Evolutionary conservation across 2,888 invertebrate species (phyloP).

Genomic region (Pterobdella sp.): DNA sequence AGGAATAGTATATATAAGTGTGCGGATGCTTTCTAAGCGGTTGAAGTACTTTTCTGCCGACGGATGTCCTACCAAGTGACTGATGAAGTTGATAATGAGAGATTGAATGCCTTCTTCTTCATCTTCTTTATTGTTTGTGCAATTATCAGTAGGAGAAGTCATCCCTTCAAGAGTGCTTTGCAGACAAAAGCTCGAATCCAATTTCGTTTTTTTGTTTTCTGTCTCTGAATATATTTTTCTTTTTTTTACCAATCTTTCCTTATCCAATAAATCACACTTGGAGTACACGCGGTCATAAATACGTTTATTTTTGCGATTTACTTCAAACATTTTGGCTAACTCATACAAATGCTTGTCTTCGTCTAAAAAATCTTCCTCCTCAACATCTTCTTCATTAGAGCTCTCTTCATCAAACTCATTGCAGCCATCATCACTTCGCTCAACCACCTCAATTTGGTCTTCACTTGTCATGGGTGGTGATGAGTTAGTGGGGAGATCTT

Average conservation of each 20-base stretch:
- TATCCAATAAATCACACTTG: neutral
- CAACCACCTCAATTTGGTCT: neutral
- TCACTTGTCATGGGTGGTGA: neutral
- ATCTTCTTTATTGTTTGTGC: neutral
- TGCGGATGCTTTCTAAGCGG: slow-evolving; percentile 11
- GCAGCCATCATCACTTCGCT: no score
- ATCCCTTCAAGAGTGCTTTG: neutral
- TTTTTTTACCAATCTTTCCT: neutral
- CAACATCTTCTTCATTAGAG: neutral
- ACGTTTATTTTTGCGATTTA: neutral
- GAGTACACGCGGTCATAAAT: neutral
- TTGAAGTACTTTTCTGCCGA: neutral
- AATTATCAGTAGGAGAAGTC: neutral
- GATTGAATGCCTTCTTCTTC: neutral
- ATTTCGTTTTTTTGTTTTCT: neutral
- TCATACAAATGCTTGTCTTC: slow-evolving; percentile 3
- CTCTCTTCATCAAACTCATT: neutral
- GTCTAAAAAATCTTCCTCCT: neutral
- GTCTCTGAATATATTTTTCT: neutral
- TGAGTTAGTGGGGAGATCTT: no score
- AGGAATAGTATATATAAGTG: neutral
- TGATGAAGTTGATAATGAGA: neutral
- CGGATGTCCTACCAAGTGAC: neutral
- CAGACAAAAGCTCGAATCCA: slow-evolving; percentile 6
- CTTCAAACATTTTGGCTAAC: neutral